Evolutionary conservation across 2,797 vertebrate species (phyloP).

Genomic region (Taenioides sp.): DNA sequence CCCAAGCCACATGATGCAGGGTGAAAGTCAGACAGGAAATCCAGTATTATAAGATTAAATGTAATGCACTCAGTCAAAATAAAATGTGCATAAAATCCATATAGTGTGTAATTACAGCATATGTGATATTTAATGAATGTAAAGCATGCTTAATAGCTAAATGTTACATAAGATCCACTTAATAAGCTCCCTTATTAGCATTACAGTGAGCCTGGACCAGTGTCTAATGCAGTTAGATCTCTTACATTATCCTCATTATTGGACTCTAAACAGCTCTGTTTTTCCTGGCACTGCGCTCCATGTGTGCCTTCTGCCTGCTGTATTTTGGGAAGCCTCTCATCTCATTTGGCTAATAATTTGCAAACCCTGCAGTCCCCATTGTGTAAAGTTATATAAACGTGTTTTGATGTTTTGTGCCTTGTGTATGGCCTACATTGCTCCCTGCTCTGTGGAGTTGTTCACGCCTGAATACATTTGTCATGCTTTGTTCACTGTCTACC

Average conservation of each 20-base stretch:
- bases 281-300: conserved; percentile 4
- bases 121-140: too few relatives aligned
- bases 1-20: not conserved
- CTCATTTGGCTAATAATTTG: conserved; percentile 36
- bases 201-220: conserved; percentile 4
- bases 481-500: conserved; percentile 15
- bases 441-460: conserved; percentile 14
- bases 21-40: not conserved
- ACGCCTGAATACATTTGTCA: conserved; percentile 27
- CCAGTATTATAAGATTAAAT: not conserved
- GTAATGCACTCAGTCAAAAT: not conserved
- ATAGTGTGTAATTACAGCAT: too few relatives aligned
- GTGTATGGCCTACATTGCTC: conserved; percentile 43
- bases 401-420: conserved; percentile 33
- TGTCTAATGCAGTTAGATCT: conserved; percentile 1
- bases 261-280: conserved; percentile 10
- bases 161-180: not conserved
- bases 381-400: conserved; percentile 32
- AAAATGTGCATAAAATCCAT: not conserved
- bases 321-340: conserved; percentile 25
- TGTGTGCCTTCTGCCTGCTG: conserved; percentile 10
- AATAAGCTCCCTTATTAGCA: not conserved
- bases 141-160: not conserved
- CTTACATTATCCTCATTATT: conserved; percentile 13
- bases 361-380: conserved; percentile 23